These are phyloP conservation scores for Bombylius discolor DNA, from an alignment of 2,888 invertebrate genomes.

Conservation along the genomic window DNA sequence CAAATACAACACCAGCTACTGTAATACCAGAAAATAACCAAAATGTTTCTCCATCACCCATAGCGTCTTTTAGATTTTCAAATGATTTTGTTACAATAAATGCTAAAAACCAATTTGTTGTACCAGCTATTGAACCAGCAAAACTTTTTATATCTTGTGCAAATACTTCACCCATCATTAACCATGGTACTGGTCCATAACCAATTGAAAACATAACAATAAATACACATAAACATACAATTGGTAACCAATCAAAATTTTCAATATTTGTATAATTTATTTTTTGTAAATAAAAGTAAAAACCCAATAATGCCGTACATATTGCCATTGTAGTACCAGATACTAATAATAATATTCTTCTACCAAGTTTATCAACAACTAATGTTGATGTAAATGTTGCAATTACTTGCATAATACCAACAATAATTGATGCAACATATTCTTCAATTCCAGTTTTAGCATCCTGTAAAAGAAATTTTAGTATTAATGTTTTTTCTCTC, in stretches of 20 bases:
- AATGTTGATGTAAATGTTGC: slow-evolving; percentile 55
- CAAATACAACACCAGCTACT: slow-evolving; percentile 50
- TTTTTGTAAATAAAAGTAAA: slow-evolving; percentile 47
- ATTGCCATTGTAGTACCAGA: slow-evolving; percentile 60
- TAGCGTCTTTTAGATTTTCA: slow-evolving; percentile 39
- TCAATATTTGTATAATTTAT: slow-evolving; percentile 32
- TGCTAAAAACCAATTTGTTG: slow-evolving; percentile 69
- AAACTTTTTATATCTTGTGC: slow-evolving; percentile 64
- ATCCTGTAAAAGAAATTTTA: slow-evolving; percentile 17
- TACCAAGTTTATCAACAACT: slow-evolving; percentile 68
- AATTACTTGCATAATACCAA: slow-evolving; percentile 69
- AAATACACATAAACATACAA: slow-evolving; percentile 60
- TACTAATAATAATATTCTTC: slow-evolving; percentile 58
- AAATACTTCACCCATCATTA: slow-evolving; percentile 69
- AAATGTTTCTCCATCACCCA: slow-evolving; percentile 54
- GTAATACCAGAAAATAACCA: slow-evolving; percentile 62
- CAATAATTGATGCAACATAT: slow-evolving; percentile 56
- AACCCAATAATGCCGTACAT: slow-evolving; percentile 54
- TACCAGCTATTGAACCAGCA: slow-evolving; percentile 63
- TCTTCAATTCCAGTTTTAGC: slow-evolving; percentile 40
- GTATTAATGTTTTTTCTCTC: background rate
- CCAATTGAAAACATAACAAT: slow-evolving; percentile 71
- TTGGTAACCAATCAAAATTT: slow-evolving; percentile 58
- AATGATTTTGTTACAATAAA: slow-evolving; percentile 70
- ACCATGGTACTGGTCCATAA: slow-evolving; percentile 70